Evolutionary conservation across 2,113 vertebrate species (phyloP).

Genomic region (Clarias magur): DNA sequence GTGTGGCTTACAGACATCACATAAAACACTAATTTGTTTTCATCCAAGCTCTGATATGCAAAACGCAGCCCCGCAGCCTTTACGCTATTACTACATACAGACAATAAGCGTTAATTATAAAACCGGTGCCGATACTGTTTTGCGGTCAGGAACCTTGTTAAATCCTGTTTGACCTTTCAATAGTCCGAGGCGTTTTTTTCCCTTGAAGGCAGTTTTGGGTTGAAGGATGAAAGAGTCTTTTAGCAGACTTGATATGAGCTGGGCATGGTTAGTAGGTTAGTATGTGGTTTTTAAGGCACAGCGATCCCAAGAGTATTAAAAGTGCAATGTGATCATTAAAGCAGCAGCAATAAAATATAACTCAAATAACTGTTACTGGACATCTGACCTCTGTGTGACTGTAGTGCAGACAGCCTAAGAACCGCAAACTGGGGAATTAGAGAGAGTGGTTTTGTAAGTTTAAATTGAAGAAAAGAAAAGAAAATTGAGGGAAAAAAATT

Average conservation of each 20-base stretch:
- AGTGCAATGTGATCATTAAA: constrained; percentile 46
- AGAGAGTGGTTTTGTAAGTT: background rate
- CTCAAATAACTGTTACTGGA: constrained; percentile 40
- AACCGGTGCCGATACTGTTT: constrained; percentile 59
- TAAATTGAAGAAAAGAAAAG: background rate
- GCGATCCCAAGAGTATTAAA: constrained; percentile 31
- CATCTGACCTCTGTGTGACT: constrained; percentile 34
- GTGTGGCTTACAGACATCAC: constrained; percentile 73
- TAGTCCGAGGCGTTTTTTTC: constrained; percentile 64
- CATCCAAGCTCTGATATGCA: constrained; percentile 72
- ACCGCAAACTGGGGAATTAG: background rate
- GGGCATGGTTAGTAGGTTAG: constrained; percentile 65
- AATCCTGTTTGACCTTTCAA: constrained; percentile 71
- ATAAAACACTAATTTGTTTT: constrained; percentile 74
- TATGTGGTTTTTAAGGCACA: constrained; percentile 49
- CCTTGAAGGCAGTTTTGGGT: constrained; percentile 68
- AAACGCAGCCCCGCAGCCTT: constrained; percentile 69
- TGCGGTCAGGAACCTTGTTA: constrained; percentile 71
- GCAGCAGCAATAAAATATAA: constrained; percentile 30
- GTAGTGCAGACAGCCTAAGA: background rate
- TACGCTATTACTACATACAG: constrained; percentile 70
- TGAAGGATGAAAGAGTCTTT: constrained; percentile 70
- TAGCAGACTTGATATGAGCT: constrained; percentile 66
- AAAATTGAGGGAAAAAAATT: background rate
- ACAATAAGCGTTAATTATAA: constrained; percentile 72